A percentile compares a stretch with the other conserved stretches of the same genome.
phyloP scores from a whole-genome alignment of 92 coral and sea anemone genomes.

The Palythoa grandiflora region DNA sequence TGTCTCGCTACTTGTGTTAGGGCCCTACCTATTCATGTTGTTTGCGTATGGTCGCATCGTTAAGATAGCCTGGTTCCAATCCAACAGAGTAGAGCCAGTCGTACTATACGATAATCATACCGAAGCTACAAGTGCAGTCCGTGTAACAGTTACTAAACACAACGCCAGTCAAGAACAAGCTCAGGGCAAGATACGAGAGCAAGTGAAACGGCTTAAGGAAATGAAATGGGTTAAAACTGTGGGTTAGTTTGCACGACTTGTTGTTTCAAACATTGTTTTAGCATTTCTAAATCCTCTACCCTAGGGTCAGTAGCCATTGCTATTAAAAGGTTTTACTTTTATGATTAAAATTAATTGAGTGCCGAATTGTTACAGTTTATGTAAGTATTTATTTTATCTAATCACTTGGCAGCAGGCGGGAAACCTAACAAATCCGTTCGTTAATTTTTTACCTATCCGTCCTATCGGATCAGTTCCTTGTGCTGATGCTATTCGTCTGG shows the following conservation, averaged over 20 bases:
- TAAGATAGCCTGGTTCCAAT: conserved; percentile 54
- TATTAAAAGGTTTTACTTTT: too few species aligned
- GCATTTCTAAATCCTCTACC: neutral
- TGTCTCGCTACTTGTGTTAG: conserved; percentile 23
- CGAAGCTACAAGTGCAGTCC: neutral
- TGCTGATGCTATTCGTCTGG: too few species aligned
- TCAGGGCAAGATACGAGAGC: neutral
- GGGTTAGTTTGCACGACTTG: conserved; percentile 35
- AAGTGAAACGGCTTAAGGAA: conserved; percentile 37
- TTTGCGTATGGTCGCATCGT: conserved; percentile 53
- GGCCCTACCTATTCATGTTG: conserved; percentile 55
- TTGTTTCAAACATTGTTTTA: neutral
- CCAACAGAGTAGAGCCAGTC: conserved; percentile 31
- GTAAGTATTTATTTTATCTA: too few species aligned
- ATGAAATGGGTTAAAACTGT: conserved; percentile 75
- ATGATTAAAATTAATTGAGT: too few species aligned
- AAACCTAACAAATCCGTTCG: too few species aligned
- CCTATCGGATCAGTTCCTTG: too few species aligned
- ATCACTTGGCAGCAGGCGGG: too few species aligned
- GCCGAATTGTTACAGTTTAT: too few species aligned
- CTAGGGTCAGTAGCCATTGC: neutral
- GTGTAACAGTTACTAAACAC: neutral
- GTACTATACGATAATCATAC: conserved; percentile 33
- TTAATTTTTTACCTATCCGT: too few species aligned
- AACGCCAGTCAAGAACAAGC: neutral